These are phyloP conservation scores for Sinosuthora webbiana DNA, from an alignment of 2,113 vertebrate genomes.

Conservation along the genomic window DNA sequence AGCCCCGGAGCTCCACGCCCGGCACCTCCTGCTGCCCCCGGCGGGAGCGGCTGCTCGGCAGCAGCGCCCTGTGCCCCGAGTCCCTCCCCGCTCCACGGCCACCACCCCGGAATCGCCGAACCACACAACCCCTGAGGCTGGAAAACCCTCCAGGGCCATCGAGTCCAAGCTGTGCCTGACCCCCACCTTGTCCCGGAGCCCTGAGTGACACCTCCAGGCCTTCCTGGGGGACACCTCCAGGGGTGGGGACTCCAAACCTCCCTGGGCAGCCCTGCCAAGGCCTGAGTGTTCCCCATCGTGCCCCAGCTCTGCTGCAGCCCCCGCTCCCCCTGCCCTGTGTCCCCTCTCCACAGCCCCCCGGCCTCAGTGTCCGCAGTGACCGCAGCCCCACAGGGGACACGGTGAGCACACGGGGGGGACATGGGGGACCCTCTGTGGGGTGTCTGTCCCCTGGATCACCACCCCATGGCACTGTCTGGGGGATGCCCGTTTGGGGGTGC, in stretches of 20 bases:
- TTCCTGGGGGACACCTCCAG: background rate
- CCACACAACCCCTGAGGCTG: background rate
- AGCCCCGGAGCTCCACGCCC: accelerated
- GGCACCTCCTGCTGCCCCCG: background rate
- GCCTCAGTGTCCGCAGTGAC: background rate
- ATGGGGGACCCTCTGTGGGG: background rate
- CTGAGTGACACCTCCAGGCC: background rate
- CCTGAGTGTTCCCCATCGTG: accelerated
- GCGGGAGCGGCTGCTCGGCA: background rate
- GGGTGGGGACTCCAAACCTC: background rate
- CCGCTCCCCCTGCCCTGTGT: accelerated
- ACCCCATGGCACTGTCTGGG: background rate
- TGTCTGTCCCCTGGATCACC: background rate
- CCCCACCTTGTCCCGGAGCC: background rate
- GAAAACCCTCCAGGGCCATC: background rate
- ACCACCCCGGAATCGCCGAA: accelerated
- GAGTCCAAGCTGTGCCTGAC: accelerated
- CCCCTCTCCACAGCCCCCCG: accelerated
- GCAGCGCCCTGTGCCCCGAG: background rate
- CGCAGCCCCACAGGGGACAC: accelerated
- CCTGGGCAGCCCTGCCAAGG: background rate
- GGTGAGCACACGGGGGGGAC: accelerated
- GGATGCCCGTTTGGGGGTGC: background rate
- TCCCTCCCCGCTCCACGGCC: background rate
- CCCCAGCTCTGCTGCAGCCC: accelerated